Evolutionary conservation across 2,888 invertebrate species (phyloP), one percentile per base, ranked within the genome.

Genomic region (Catocala nupta): DNA sequence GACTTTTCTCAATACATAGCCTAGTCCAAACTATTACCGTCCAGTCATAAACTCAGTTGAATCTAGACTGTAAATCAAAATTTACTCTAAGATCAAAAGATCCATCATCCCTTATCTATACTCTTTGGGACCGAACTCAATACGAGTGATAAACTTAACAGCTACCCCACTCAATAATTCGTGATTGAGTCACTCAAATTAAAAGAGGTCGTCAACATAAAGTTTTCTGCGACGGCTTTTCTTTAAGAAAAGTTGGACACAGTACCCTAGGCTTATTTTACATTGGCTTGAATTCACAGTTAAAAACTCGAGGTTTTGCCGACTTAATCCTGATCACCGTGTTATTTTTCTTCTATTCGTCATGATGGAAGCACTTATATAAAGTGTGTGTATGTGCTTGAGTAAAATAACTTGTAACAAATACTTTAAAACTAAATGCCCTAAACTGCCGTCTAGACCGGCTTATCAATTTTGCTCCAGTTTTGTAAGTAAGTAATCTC

Each of bases 191-290:
- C 59, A 53, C 63, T 55, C 47, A 54, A 59, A 63, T 63, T 63
- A 59, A 63, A 47, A 47, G 55, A n/a, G 36, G 13, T 48, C 48
- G 53, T 63, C 55, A 51, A 51, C 11, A 10, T 42, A 51, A 63
- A 63, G 44, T 51, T 63, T 55, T 52, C 47, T 43, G 13, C 43
- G 59, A 59, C 50, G 51, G 69, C 65, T 65, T 77, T 73, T 60
- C 69, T 61, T 59, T n/a, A 57, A 25, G 50, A 44, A 59, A 77
- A 77, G 62, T 77, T 74, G 51, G 63, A 68, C 49, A 64, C 64
- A 65, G 54, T 65, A 53, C 48, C 49, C 48, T 63, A 59, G 67
- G 63, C 62, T 53, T 65, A 69, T 67, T 71, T 34, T 55, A 25
- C 55, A 65, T 52, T 33, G 62, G 13, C 67, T 71, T 73, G 60